Evolutionary conservation across 2,888 invertebrate species (phyloP).

Genomic region (Diplolepis rosae): DNA sequence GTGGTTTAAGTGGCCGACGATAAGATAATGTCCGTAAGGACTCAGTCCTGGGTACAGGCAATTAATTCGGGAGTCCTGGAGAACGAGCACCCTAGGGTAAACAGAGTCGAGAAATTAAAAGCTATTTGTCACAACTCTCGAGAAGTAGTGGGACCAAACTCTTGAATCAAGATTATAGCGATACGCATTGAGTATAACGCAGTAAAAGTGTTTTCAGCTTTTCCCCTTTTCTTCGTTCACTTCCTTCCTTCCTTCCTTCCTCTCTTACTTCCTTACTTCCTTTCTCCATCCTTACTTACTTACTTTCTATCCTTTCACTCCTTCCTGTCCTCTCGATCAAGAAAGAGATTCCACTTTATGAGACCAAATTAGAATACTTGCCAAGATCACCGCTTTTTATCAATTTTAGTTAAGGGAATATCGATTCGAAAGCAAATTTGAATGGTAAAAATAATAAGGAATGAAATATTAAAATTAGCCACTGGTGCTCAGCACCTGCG

Average conservation of each 20-base stretch:
- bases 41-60: conserved; percentile 55
- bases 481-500: conserved; percentile 22
- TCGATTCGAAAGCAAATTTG: neutral
- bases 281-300: neutral
- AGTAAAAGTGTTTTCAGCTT: conserved; percentile 36
- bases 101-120: conserved; percentile 73
- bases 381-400: conserved; percentile 19
- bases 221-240: neutral
- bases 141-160: conserved; percentile 43
- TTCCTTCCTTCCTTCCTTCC: conserved; percentile 19
- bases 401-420: conserved; percentile 22
- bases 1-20: conserved; percentile 71
- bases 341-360: neutral
- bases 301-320: neutral
- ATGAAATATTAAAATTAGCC: conserved; percentile 30
- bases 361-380: conserved; percentile 14
- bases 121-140: conserved; percentile 70
- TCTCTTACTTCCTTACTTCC: conserved; percentile 26
- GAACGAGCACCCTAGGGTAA: conserved; percentile 62
- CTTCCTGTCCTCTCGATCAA: neutral
- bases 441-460: conserved; percentile 27
- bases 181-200: conserved; percentile 53
- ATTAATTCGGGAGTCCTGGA: conserved; percentile 68
- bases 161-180: conserved; percentile 69
- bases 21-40: conserved; percentile 70